A percentile compares a stretch with the other conserved stretches of the same genome.
Evolutionary conservation across 92 coral and sea anemone genomes (phyloP).

Genomic region (Epizoanthus illoricatus): DNA sequence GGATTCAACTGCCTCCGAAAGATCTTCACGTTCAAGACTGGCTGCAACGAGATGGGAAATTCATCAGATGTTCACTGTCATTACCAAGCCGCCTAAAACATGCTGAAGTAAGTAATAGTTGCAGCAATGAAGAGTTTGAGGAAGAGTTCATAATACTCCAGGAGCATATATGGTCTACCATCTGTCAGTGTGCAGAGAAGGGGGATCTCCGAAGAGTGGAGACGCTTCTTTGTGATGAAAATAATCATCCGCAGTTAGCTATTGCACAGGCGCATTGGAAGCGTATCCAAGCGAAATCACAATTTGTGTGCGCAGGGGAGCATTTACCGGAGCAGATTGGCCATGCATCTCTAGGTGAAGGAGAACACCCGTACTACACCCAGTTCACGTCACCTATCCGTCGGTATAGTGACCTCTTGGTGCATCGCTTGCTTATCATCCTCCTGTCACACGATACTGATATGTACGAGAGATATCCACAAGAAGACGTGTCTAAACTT

Average conservation of each 20-base stretch:
- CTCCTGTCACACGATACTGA: constrained; percentile 16
- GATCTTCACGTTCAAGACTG: constrained; percentile 55
- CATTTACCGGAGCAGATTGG: neutral
- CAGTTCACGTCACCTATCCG: constrained; percentile 94
- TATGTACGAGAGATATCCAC: neutral
- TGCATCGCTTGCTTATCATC: constrained; percentile 71
- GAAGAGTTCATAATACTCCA: constrained; percentile 39
- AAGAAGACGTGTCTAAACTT: constrained; percentile 64
- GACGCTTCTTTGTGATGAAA: constrained; percentile 53
- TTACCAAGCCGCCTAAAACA: constrained; percentile 37
- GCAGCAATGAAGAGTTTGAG: constrained; percentile 6
- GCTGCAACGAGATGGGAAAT: constrained; percentile 41
- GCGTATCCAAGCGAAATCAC: constrained; percentile 54
- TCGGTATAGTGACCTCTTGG: constrained; percentile 85
- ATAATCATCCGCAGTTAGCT: constrained; percentile 63
- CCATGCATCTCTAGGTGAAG: constrained; percentile 24
- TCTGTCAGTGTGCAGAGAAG: constrained; percentile 26
- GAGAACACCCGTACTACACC: constrained; percentile 55
- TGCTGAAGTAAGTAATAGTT: constrained; percentile 13
- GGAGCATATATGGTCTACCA: constrained; percentile 48
- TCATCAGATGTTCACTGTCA: constrained; percentile 38
- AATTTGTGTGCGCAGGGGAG: constrained; percentile 54
- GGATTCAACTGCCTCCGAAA: constrained; percentile 73
- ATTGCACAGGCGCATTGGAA: constrained; percentile 59
- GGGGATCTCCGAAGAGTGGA: constrained; percentile 39